A percentile compares a stretch with the other conserved stretches of the same genome.
phyloP scores from a whole-genome alignment of 2,888 invertebrate species.

The Agonum fuliginosum region DNA sequence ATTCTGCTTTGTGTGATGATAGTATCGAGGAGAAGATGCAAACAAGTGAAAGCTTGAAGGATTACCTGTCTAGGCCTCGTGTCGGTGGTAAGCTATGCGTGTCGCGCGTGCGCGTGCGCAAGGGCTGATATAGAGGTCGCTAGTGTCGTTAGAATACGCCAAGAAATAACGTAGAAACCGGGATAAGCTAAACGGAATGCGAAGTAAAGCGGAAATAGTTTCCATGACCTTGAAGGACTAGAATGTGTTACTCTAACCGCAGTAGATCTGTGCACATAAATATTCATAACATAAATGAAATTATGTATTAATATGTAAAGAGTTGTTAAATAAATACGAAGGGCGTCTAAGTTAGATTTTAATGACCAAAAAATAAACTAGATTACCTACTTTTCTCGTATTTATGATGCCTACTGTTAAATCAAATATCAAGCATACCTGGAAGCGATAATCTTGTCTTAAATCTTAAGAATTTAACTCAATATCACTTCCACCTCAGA shows the following conservation, averaged over 20 bases:
- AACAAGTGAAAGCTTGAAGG: background rate
- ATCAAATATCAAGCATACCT: no score
- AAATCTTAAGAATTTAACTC: no score
- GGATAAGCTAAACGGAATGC: slow-evolving; percentile 5
- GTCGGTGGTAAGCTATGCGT: background rate
- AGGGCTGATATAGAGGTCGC: background rate
- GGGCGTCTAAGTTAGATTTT: no score
- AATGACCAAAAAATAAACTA: no score
- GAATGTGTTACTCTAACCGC: background rate
- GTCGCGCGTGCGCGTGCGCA: background rate
- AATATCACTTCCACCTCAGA: no score
- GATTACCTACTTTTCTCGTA: no score
- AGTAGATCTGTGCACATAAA: background rate
- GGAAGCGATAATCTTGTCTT: no score
- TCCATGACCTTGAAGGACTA: slow-evolving; percentile 4
- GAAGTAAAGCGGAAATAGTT: slow-evolving; percentile 10
- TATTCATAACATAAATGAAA: no score
- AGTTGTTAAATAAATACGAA: no score
- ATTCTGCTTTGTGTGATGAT: background rate
- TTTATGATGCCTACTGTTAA: no score
- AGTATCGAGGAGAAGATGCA: background rate
- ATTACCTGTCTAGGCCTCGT: background rate
- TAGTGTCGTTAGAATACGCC: background rate
- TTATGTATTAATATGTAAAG: no score
- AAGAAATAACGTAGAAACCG: background rate